phyloP scores from a whole-genome alignment of 37 sponge, comb jelly and placozoan species.

The Halichondria panicea region DNA sequence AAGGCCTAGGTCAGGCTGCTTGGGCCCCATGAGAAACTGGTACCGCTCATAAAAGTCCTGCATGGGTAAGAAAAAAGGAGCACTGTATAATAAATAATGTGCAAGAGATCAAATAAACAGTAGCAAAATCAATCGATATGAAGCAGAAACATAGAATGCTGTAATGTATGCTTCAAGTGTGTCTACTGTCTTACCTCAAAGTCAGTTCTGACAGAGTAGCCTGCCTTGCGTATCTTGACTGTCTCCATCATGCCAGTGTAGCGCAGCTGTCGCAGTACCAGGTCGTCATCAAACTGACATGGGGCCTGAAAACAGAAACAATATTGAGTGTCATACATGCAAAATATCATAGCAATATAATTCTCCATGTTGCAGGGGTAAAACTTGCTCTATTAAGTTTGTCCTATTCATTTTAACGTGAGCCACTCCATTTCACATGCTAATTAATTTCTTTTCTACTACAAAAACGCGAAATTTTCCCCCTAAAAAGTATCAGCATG shows the following conservation, averaged over 20 bases:
- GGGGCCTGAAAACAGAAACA: constrained; percentile 43
- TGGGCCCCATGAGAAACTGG: constrained; percentile 69
- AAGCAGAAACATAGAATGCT: background rate
- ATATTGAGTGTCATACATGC: background rate
- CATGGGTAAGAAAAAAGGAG: background rate
- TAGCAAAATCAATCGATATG: no score
- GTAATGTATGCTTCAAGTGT: background rate
- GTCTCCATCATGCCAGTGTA: constrained; percentile 98
- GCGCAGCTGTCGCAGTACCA: constrained; percentile 87
- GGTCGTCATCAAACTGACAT: constrained; percentile 78
- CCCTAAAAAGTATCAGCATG: background rate
- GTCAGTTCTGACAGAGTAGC: constrained; percentile 85
- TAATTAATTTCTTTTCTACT: background rate
- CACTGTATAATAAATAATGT: background rate
- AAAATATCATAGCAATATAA: background rate
- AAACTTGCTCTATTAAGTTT: no score
- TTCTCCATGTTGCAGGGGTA: no score
- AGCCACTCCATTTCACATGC: no score
- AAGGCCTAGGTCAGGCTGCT: constrained; percentile 22
- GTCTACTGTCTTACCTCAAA: constrained; percentile 81
- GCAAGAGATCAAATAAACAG: no score
- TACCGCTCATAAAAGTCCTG: constrained; percentile 84
- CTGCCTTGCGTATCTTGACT: constrained; percentile 89
- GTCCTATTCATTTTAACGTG: background rate
- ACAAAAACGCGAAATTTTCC: background rate